phyloP scores from a whole-genome alignment of 2,888 invertebrate genomes.

The Scaptomyza cyrtandrae region DNA sequence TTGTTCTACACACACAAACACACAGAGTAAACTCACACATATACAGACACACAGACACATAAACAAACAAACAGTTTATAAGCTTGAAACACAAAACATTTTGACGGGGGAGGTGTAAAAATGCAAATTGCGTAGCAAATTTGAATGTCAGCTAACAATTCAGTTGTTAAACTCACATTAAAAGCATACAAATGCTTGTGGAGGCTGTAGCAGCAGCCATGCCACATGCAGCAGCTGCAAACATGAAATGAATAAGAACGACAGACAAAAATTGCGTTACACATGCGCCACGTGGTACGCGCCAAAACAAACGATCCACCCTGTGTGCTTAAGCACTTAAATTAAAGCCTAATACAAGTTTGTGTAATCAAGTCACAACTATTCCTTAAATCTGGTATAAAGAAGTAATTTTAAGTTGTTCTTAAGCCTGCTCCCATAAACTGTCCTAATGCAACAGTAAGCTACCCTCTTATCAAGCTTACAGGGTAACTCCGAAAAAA shows the following conservation, averaged over 20 bases:
- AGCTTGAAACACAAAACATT: slow-evolving; percentile 8
- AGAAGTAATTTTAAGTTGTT: background rate
- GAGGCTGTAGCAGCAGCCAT: slow-evolving; percentile 7
- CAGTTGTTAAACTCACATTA: slow-evolving; percentile 76
- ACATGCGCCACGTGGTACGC: slow-evolving; percentile 37
- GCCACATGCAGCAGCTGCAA: slow-evolving; percentile 35
- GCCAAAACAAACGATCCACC: background rate
- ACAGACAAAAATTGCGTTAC: slow-evolving; percentile 27
- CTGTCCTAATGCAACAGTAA: background rate
- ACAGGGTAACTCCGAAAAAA: slow-evolving; percentile 27
- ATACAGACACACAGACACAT: slow-evolving; percentile 18
- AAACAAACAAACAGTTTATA: slow-evolving; percentile 4
- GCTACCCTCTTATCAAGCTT: background rate
- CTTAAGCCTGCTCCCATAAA: background rate
- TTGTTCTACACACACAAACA: slow-evolving; percentile 34
- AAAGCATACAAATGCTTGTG: slow-evolving; percentile 20
- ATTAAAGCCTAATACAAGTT: too few relatives aligned
- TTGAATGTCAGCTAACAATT: slow-evolving; percentile 76
- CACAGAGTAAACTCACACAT: slow-evolving; percentile 13
- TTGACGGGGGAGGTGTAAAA: slow-evolving; percentile 34
- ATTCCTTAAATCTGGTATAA: too few relatives aligned
- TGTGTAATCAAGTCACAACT: too few relatives aligned
- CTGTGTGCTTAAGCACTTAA: too few relatives aligned
- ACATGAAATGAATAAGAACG: background rate
- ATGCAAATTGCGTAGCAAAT: slow-evolving; percentile 75